Evolutionary conservation across 2,797 vertebrate genomes (phyloP).

Genomic region (Eutrigla gurnardus): DNA sequence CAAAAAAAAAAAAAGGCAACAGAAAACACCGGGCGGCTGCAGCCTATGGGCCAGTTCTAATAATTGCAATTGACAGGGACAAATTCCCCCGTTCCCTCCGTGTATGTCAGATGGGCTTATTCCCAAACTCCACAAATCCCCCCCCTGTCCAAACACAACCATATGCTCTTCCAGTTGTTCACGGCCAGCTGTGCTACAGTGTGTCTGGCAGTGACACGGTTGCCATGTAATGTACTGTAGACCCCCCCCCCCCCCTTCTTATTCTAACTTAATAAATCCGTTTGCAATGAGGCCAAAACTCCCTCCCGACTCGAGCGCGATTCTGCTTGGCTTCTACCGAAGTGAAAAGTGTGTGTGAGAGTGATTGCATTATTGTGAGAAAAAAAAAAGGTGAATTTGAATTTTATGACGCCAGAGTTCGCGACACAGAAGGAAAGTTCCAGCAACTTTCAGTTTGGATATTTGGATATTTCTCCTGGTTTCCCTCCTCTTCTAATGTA

Average conservation of each 20-base stretch:
- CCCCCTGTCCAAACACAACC: conserved; percentile 83
- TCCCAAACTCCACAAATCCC: conserved; percentile 83
- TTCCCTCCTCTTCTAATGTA: conserved; percentile 4
- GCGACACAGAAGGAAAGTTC: conserved; percentile 18
- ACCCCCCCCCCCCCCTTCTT: conserved; percentile 34
- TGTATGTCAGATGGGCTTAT: conserved; percentile 79
- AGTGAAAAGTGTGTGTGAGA: conserved; percentile 28
- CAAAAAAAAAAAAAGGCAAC: conserved; percentile 53
- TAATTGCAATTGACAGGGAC: conserved; percentile 81
- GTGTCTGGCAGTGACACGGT: conserved; percentile 49
- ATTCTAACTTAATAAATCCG: conserved; percentile 65
- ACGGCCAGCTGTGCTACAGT: conserved; percentile 78
- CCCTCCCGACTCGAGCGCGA: conserved; percentile 36
- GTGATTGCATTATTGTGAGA: conserved; percentile 34
- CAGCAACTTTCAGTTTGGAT: background rate
- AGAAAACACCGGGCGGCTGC: conserved; percentile 51
- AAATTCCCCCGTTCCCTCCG: conserved; percentile 70
- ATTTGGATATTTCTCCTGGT: conserved; percentile 21
- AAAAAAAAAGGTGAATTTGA: conserved; percentile 32
- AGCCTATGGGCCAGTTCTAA: conserved; percentile 61
- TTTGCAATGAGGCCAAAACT: conserved; percentile 60
- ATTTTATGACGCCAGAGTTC: conserved; percentile 34
- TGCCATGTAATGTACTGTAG: conserved; percentile 45
- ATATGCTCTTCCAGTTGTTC: conserved; percentile 84
- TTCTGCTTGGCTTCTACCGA: conserved; percentile 49